phyloP scores from a whole-genome alignment of 2,113 vertebrate species.

The Brachyhypopomus occidentalis region DNA sequence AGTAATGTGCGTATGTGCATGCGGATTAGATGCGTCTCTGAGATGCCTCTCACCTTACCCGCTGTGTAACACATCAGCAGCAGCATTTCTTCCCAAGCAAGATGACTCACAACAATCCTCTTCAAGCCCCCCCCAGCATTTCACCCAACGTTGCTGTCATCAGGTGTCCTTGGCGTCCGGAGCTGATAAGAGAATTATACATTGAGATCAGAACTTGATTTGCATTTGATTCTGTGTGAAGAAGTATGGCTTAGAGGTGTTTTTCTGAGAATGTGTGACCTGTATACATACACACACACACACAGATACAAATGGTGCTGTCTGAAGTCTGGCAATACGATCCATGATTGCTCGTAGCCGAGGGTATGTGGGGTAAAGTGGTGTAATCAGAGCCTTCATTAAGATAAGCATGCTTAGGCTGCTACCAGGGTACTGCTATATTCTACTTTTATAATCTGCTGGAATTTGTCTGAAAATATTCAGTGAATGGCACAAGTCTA shows the following conservation, averaged over 20 bases:
- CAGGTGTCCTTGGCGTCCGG: too few relatives aligned
- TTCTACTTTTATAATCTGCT: neutral
- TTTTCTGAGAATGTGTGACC: neutral
- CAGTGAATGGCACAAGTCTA: too few relatives aligned
- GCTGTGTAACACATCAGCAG: neutral
- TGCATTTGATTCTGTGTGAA: neutral
- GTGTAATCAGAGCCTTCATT: neutral
- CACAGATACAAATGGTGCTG: slow-evolving; percentile 9
- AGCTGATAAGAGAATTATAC: too few relatives aligned
- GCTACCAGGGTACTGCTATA: neutral
- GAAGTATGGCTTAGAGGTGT: neutral
- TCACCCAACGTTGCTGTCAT: too few relatives aligned
- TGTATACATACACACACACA: neutral
- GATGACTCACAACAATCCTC: too few relatives aligned
- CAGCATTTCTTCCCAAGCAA: too few relatives aligned
- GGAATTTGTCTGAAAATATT: too few relatives aligned
- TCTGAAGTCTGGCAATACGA: slow-evolving; percentile 25
- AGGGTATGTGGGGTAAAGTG: neutral
- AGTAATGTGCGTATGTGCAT: neutral
- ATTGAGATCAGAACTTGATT: too few relatives aligned
- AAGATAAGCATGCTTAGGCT: neutral
- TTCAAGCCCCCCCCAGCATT: too few relatives aligned
- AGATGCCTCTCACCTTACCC: neutral
- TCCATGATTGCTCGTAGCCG: slow-evolving; percentile 9
- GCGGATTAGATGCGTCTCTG: neutral